Conservation (phyloP, 64 coral and sea anemone species). For the Montipora foliosa region DNA sequence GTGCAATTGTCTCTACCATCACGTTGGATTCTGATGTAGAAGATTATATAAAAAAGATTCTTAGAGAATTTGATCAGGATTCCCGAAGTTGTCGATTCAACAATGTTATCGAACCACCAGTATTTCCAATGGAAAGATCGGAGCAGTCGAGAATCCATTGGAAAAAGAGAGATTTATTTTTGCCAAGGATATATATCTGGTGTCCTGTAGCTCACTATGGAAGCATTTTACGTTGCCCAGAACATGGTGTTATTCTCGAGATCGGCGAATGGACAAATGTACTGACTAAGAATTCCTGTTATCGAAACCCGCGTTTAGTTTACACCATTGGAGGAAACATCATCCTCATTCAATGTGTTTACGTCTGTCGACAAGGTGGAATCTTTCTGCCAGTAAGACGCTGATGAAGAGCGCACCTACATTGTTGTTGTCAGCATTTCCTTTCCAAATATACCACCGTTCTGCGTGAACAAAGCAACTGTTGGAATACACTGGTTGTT, state of each 20-base stretch:
- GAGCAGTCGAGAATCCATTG: not conserved
- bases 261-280: not conserved
- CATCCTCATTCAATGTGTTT: conserved; percentile 1
- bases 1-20: not conserved
- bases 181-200: conserved; percentile 15
- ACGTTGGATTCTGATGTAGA: not conserved
- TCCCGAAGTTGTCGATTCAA: not conserved
- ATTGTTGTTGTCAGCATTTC: conserved; percentile 1
- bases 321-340: not conserved
- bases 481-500: not conserved
- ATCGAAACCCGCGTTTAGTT: not conserved
- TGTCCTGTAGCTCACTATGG: not conserved
- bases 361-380: not conserved
- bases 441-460: not conserved
- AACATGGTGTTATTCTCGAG: not conserved
- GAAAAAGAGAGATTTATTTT: not conserved
- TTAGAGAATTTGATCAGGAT: not conserved
- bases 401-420: not conserved
- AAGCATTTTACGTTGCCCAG: conserved; percentile 6
- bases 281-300: not conserved
- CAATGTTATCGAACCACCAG: not conserved
- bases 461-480: not conserved
- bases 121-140: not conserved
- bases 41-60: not conserved
- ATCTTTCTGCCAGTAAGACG: not conserved